Conservation (phyloP, 1,140 invertebrate genomes). For the Musca domestica region DNA sequence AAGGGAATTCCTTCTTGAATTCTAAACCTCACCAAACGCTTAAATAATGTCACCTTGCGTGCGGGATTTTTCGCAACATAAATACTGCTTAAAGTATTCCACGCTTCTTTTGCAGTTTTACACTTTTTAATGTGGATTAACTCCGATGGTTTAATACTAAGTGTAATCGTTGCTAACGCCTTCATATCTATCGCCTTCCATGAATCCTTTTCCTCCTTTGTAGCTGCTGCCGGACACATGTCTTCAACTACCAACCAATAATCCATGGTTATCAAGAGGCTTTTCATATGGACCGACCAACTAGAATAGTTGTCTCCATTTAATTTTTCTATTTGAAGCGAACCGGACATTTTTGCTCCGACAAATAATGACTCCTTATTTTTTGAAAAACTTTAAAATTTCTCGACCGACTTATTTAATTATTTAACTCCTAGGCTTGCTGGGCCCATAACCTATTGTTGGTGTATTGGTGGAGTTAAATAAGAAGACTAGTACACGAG, state of each 20-base stretch:
- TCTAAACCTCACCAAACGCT: not conserved
- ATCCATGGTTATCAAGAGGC: not conserved
- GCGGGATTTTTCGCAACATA: constrained; percentile 1
- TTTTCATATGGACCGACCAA: not conserved
- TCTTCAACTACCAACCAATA: not conserved
- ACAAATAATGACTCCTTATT: not conserved
- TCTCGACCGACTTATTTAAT: not conserved
- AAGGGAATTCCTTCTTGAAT: constrained; percentile 6
- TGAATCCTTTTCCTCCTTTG: not conserved
- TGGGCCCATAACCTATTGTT: constrained; percentile 9
- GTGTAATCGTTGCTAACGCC: not conserved
- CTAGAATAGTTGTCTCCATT: not conserved
- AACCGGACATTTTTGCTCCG: not conserved
- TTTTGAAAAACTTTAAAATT: not conserved
- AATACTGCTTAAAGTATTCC: constrained; percentile 7
- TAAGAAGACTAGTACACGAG: no score
- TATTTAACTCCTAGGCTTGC: not conserved
- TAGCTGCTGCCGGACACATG: constrained; percentile 28
- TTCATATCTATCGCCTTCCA: no score
- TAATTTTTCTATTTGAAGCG: not conserved
- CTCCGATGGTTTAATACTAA: constrained; percentile 8
- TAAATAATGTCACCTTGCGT: constrained; percentile 4
- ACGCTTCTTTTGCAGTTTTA: not conserved
- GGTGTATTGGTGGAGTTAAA: no score
- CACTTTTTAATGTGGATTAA: constrained; percentile 15